Evolutionary conservation across 2,113 vertebrate species (phyloP).

Genomic region (Gnathonemus echidnorhynchus): DNA sequence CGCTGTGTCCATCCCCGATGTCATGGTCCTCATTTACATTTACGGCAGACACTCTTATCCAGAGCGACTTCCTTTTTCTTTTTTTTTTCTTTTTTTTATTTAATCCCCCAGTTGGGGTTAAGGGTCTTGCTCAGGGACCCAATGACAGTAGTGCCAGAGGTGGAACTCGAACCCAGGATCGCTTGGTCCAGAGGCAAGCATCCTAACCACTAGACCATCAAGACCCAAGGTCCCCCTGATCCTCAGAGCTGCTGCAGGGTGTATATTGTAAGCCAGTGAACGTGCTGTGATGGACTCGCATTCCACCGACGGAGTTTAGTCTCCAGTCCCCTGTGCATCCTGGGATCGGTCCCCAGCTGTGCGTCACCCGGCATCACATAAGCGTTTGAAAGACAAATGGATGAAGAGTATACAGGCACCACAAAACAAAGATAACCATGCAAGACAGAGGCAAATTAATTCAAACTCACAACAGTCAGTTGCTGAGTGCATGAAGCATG

Average conservation of each 20-base stretch:
- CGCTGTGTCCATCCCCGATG: neutral
- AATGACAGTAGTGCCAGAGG: too few relatives aligned
- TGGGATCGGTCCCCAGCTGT: neutral
- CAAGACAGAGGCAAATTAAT: neutral
- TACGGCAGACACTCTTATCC: too few relatives aligned
- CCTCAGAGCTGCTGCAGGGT: neutral
- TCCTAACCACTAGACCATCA: too few relatives aligned
- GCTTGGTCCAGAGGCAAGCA: too few relatives aligned
- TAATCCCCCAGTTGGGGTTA: too few relatives aligned
- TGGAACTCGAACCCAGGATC: too few relatives aligned
- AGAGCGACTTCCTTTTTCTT: too few relatives aligned
- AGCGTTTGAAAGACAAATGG: neutral
- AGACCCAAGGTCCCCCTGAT: neutral
- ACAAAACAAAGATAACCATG: neutral
- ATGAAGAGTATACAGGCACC: neutral
- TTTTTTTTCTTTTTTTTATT: too few relatives aligned
- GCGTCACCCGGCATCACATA: neutral
- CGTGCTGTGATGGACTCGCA: neutral
- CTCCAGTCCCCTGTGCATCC: neutral
- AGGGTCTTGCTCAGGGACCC: too few relatives aligned
- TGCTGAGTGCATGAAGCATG: neutral
- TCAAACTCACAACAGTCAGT: neutral
- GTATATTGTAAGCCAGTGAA: neutral
- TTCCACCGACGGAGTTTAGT: neutral
- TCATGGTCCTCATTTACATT: neutral